phyloP scores from a whole-genome alignment of 2,888 invertebrate species.

The Protophormia terraenovae region DNA sequence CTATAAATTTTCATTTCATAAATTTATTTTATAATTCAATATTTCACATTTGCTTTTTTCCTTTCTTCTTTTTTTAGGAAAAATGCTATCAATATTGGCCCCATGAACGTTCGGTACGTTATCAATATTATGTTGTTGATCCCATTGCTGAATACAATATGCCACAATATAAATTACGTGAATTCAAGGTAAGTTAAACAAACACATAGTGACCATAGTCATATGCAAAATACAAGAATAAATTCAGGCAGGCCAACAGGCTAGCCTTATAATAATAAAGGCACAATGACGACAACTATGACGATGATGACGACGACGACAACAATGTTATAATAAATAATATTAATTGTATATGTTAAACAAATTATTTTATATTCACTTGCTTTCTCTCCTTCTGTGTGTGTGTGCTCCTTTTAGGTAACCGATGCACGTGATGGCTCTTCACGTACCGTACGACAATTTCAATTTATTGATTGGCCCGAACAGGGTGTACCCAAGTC shows the following conservation, averaged over 20 bases:
- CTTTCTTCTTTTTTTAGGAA: slow-evolving; percentile 84
- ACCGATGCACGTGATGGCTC: slow-evolving; percentile 99
- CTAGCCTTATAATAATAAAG: neutral
- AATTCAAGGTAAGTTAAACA: slow-evolving; percentile 89
- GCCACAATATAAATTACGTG: slow-evolving; percentile 99
- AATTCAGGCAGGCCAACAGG: neutral
- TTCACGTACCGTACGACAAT: slow-evolving; percentile 96
- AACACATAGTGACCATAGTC: neutral
- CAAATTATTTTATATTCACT: slow-evolving; percentile 11
- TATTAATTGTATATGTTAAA: slow-evolving; percentile 35
- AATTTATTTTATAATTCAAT: slow-evolving; percentile 28
- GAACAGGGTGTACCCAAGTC: slow-evolving; percentile 98
- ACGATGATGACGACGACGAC: neutral
- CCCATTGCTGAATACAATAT: slow-evolving; percentile 99
- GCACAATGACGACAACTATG: neutral
- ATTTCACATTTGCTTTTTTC: slow-evolving; percentile 27
- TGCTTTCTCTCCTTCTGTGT: neutral
- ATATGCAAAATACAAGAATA: neutral
- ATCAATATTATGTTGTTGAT: slow-evolving; percentile 99
- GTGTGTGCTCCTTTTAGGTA: slow-evolving; percentile 83
- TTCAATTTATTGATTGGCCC: slow-evolving; percentile 98
- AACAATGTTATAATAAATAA: slow-evolving; percentile 21
- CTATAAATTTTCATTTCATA: neutral
- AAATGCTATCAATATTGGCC: slow-evolving; percentile 99
- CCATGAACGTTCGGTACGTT: slow-evolving; percentile 96